Evolutionary conservation across 1,140 invertebrate genomes (phyloP).

Genomic region (Venustaconcha ellipsiformis): DNA sequence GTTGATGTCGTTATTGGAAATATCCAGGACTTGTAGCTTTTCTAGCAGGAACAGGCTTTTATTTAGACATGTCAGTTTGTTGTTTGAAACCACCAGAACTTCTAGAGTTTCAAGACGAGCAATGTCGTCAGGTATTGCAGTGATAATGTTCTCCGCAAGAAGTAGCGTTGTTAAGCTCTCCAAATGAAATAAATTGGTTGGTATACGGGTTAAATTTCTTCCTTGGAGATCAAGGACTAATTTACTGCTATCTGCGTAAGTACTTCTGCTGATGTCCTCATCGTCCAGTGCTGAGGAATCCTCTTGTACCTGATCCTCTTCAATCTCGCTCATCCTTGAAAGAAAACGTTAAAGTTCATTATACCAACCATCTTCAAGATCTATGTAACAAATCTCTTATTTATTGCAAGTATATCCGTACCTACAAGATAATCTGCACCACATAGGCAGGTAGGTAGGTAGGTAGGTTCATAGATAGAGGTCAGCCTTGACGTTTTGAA

Average conservation of each 20-base stretch:
- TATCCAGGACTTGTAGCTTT: constrained; percentile 52
- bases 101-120: constrained; percentile 47
- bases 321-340: not conserved
- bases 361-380: no score
- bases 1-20: constrained; percentile 60
- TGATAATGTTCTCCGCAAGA: constrained; percentile 53
- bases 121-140: constrained; percentile 53
- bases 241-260: constrained; percentile 43
- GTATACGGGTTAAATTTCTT: constrained; percentile 35
- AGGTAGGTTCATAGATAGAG: no score
- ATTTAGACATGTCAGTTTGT: constrained; percentile 48
- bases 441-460: no score
- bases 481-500: no score
- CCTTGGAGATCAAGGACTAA: constrained; percentile 51
- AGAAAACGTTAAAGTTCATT: no score
- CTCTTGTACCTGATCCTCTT: constrained; percentile 13
- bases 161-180: constrained; percentile 49
- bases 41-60: constrained; percentile 44
- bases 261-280: constrained; percentile 26
- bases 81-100: constrained; percentile 50
- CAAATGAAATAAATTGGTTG: constrained; percentile 42
- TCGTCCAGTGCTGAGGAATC: constrained; percentile 20
- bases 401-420: no score
- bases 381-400: no score
- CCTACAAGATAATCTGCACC: no score